Percentiles rank a stretch among this genome's conserved stretches.
These are phyloP conservation scores for Nicator chloris DNA, from an alignment of 2,113 vertebrate species.

Conservation along the genomic window DNA sequence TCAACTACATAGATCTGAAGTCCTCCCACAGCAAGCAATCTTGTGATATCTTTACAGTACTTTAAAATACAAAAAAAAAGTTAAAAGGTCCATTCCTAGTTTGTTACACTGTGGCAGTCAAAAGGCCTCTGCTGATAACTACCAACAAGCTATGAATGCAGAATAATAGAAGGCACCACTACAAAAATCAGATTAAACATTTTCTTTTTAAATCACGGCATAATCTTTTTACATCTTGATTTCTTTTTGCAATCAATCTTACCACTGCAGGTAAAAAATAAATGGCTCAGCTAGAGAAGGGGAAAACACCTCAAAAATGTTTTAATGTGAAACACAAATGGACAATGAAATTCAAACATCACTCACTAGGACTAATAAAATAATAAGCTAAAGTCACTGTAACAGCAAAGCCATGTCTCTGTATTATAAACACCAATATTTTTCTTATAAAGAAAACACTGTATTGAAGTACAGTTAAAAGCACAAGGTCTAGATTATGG, in stretches of 20 bases:
- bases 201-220: neutral
- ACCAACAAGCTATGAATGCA: neutral
- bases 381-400: neutral
- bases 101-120: neutral
- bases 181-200: neutral
- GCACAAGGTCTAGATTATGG: neutral
- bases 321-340: neutral
- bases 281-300: neutral
- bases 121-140: neutral
- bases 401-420: neutral
- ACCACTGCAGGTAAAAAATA: neutral
- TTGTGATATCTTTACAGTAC: neutral
- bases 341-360: neutral
- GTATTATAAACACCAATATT: neutral
- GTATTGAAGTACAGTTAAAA: neutral
- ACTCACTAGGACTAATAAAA: neutral
- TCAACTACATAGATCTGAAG: neutral
- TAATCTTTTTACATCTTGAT: neutral
- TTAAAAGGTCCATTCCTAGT: neutral
- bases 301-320: neutral
- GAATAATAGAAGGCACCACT: neutral
- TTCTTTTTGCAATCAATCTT: neutral
- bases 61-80: neutral
- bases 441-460: neutral
- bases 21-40: neutral